Conservation (phyloP, 2,888 invertebrate genomes). For the Capitulum mitella region DNA sequence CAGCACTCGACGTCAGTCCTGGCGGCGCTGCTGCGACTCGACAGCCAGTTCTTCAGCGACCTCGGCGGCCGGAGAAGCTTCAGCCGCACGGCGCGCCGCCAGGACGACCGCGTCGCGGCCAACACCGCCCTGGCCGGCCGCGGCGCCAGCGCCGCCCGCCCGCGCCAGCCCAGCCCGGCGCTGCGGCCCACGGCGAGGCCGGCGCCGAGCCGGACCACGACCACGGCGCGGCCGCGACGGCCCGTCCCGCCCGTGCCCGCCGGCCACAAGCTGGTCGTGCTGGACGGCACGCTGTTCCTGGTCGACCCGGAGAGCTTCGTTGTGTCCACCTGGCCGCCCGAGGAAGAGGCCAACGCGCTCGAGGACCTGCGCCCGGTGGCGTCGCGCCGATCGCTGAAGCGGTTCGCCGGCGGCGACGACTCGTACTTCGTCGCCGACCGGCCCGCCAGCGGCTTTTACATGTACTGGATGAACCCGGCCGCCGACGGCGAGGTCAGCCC, state of each 20-base stretch:
- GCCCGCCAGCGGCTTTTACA: not conserved
- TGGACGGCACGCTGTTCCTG: not conserved
- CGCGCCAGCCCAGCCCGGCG: too few species aligned
- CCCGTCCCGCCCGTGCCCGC: constrained; percentile 39
- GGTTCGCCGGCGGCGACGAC: not conserved
- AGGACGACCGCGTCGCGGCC: constrained; percentile 43
- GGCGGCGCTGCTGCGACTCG: not conserved
- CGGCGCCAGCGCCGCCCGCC: constrained; percentile 72
- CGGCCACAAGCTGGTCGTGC: not conserved
- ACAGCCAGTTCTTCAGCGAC: not conserved
- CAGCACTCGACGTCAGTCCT: not conserved
- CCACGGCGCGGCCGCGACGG: constrained; percentile 39
- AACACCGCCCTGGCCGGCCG: too few species aligned
- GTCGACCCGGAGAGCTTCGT: not conserved
- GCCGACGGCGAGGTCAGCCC: not conserved
- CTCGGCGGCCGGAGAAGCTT: not conserved
- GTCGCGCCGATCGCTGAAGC: not conserved
- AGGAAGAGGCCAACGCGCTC: not conserved
- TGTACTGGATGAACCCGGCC: not conserved
- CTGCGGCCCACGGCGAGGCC: constrained; percentile 40
- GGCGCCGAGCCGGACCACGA: constrained; percentile 45
- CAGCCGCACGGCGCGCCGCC: not conserved
- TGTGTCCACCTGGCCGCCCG: not conserved
- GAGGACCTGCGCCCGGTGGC: not conserved
- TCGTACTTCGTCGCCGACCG: not conserved